Conservation (phyloP, 2,888 invertebrate genomes). For the Perizoma affinitatum region DNA sequence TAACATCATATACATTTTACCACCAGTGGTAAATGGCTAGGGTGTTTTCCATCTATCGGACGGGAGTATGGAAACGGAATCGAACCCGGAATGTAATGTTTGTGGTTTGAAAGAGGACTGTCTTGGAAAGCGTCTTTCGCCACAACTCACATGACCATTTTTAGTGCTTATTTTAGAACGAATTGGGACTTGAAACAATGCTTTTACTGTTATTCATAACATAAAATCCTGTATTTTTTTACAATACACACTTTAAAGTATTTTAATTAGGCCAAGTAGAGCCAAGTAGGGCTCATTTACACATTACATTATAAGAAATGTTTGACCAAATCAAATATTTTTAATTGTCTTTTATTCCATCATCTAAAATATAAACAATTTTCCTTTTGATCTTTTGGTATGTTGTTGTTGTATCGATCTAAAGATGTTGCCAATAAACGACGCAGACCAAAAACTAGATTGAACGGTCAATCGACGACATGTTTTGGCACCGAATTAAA, state of each 20-base stretch:
- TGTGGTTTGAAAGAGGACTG: too few relatives aligned
- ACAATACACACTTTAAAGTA: neutral
- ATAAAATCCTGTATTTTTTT: neutral
- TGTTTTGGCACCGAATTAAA: conserved; percentile 60
- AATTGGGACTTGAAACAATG: neutral
- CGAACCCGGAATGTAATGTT: too few relatives aligned
- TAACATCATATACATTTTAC: neutral
- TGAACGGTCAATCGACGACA: conserved; percentile 49
- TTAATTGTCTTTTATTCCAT: conserved; percentile 39
- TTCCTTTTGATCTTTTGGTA: conserved; percentile 27
- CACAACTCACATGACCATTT: too few relatives aligned
- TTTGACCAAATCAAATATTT: conserved; percentile 38
- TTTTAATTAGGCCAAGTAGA: conserved; percentile 36
- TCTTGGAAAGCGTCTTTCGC: too few relatives aligned
- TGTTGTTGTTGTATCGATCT: conserved; percentile 26
- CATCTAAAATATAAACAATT: conserved; percentile 28
- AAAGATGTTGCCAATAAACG: conserved; percentile 36
- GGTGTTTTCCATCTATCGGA: too few relatives aligned
- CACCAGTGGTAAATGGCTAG: too few relatives aligned
- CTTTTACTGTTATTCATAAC: conserved; percentile 5
- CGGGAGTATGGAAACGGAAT: too few relatives aligned
- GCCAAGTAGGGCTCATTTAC: conserved; percentile 53
- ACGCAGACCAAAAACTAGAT: conserved; percentile 29
- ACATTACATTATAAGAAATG: conserved; percentile 44
- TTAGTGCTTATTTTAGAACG: neutral